Evolutionary conservation across 2,888 invertebrate genomes (phyloP), one percentile per base, ranked within the genome.

Genomic region (Caenorhabditis auriculariae): DNA sequence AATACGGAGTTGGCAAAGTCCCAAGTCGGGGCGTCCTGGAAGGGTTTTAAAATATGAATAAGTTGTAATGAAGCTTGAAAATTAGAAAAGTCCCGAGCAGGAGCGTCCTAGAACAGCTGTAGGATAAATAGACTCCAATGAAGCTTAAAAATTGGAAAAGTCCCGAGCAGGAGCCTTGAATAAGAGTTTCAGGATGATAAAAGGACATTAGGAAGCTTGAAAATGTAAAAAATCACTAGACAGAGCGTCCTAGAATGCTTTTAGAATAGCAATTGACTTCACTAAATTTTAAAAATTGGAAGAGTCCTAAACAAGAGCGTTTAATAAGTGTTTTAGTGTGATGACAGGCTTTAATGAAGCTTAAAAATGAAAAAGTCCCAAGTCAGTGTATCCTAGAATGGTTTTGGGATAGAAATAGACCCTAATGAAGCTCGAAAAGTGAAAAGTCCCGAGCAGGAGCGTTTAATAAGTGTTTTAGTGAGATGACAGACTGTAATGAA

Each of bases 1-100:
- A 74, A 72, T 21, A 74, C 66, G 3, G 72, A 63, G 39, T 66
- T 73, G 17, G 66, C 55, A 26, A 71, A 67, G 50, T 73, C 73
- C 73, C 73, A 73, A 7, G 62, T 66, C 15, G 75, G 77, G 3
- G 76, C 64, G 35, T 74, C 66, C 62, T 66, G 23, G 5, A 9
- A 12, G n/a, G 43, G 27, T 3, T 3, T n/a, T 41, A n/a, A n/a
- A n/a, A n/a, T 42, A 17, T 19, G 7, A 7, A 15, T 24, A 56
- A 35, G 9, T 35, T 35, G 9, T 35, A 35, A 15, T 15, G n/a
- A n/a, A n/a, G 15, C 35, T 15, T 12, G 12, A 35, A 66, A 59
- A 28, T 64, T 70, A 32, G 60, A 41, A 28, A 68, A 66, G 44
- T 70, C 70, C 70, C 70, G 69, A 6, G 51, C 35, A 2, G 51